Base-by-base conservation (phyloP, 30 jellyfish, hydroid and myxozoan genomes). In the Mastigias papua region DNA sequence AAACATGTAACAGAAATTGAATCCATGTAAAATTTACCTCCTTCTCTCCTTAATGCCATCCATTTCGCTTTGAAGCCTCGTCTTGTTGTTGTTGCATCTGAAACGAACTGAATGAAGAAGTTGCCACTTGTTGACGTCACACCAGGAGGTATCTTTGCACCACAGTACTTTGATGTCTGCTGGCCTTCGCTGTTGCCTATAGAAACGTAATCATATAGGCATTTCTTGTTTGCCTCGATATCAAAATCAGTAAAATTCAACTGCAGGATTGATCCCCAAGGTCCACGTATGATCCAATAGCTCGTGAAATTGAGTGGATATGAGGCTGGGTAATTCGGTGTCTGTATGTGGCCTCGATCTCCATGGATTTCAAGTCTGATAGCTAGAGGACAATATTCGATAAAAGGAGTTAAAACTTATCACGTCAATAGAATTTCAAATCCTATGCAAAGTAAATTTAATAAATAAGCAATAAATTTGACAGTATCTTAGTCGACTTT, bases 31-130 rank as follows among this genome's bases (percentile, higher is more conserved):
- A n/a, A n/a, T 42, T 42, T 62, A 73, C 85, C 85, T 73, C 29
- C 62, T 9, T 32, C 62, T 33, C 22, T 7, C 9, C 27, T 69
- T 9, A 64, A 31, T 17, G 84, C 83, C 13, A 8, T 81, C 91
- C 91, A 81, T n/a, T 27, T 48, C 11, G 91, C 91, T 6, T 48
- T 69, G 62, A 81, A 81, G 28, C 91, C 91, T 28, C 73, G 61
- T 22, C 27, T n/a, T 25, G 63, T 34, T 5, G 75, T 46, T 31
- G 91, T 65, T 51, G 9, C 27, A 48, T 81, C 91, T 10, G 91
- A 66, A 5, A 81, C 84, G 46, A 81, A 68, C 25, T 28, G 33
- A 1, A 81, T 70, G 5, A 9, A 32, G 15, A 81, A 17, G 22
- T 25, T 22, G 65, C 67, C 67, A 11, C 29, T 48, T 9, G 23